A percentile compares a stretch with the other conserved stretches of the same genome.
These are phyloP conservation scores for Zootoca vivipara DNA, from an alignment of 2,113 vertebrate species.

Conservation along the genomic window DNA sequence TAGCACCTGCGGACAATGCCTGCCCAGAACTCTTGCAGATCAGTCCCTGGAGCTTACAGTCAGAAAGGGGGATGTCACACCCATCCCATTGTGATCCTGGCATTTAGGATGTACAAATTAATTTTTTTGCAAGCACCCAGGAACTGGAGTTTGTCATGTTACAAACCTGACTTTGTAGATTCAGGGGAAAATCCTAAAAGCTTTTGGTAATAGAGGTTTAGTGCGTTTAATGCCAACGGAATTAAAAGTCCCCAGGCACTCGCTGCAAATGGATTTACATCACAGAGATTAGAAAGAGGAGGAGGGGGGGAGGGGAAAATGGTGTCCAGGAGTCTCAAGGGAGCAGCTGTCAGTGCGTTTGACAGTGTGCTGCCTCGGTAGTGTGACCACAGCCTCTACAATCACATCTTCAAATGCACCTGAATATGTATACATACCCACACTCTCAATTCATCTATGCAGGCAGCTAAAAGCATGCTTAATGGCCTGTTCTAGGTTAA, in stretches of 20 bases:
- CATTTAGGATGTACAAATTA: slow-evolving; percentile 62
- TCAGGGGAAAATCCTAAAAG: slow-evolving; percentile 73
- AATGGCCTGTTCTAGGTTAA: neutral
- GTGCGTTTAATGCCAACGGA: slow-evolving; percentile 70
- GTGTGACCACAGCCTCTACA: neutral
- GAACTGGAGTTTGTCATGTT: slow-evolving; percentile 68
- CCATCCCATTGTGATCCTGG: slow-evolving; percentile 47
- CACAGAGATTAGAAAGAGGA: slow-evolving; percentile 68
- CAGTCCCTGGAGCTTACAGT: slow-evolving; percentile 32
- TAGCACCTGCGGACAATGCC: neutral
- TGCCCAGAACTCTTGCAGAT: neutral
- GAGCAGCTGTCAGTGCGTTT: slow-evolving; percentile 65
- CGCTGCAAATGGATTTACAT: slow-evolving; percentile 71
- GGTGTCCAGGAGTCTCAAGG: slow-evolving; percentile 66
- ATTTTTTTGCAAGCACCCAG: slow-evolving; percentile 61
- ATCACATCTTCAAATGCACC: neutral
- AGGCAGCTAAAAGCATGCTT: neutral
- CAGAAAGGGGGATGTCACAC: slow-evolving; percentile 4
- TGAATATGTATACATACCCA: neutral
- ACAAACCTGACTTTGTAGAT: slow-evolving; percentile 62
- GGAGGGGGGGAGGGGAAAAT: slow-evolving; percentile 57
- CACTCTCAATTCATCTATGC: neutral
- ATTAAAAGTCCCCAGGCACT: slow-evolving; percentile 74
- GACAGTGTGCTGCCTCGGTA: neutral
- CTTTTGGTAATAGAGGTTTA: slow-evolving; percentile 76